Conservation (phyloP, 2,797 vertebrate genomes). For the Enteromius thamalakanensis region DNA sequence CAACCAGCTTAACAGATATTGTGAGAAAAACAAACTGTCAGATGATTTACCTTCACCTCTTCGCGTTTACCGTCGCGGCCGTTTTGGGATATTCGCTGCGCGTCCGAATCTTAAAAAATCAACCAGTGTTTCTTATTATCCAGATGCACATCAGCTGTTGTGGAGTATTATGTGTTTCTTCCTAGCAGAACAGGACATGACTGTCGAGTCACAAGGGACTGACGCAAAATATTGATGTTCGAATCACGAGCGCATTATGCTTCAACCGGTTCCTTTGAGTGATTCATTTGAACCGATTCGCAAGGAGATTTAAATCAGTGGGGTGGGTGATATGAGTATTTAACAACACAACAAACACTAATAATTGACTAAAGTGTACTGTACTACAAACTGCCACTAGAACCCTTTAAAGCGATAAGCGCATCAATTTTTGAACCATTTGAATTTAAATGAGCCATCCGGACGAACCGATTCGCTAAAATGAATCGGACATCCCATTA, state of each 20-base stretch:
- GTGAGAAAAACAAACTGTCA: conserved; percentile 19
- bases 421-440: background rate
- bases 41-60: background rate
- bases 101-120: background rate
- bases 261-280: background rate
- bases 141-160: conserved; percentile 55
- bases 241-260: background rate
- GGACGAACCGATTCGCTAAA: background rate
- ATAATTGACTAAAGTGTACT: background rate
- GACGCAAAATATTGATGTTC: conserved; percentile 53
- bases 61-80: conserved; percentile 4
- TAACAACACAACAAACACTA: background rate
- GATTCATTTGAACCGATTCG: conserved; percentile 11
- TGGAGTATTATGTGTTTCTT: conserved; percentile 37
- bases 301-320: background rate
- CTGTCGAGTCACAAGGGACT: conserved; percentile 63
- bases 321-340: background rate
- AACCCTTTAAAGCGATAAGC: background rate
- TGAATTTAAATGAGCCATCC: background rate
- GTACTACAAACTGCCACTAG: background rate
- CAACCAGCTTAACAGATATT: background rate
- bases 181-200: conserved; percentile 63
- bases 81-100: background rate
- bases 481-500: background rate
- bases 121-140: conserved; percentile 24